Base-by-base conservation (phyloP, 2,888 invertebrate species). In the Coelinius sp. region DNA sequence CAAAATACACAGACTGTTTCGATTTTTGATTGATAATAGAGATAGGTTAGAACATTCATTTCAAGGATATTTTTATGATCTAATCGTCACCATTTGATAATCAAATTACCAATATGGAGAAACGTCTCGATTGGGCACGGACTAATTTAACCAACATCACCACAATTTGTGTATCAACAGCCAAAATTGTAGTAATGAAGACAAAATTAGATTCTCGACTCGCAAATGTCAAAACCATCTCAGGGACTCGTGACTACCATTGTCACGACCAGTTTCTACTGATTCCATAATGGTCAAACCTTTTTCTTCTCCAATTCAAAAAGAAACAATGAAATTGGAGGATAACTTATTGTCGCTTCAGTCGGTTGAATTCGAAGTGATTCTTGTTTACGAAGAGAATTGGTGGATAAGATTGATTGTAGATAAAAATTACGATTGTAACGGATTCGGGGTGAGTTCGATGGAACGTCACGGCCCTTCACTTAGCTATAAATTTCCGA, bases 81-180 rank as follows among this genome's bases (percentile, higher is more conserved):
- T 27, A 7, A 27, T 7, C 27, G 12, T 17, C 14, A 1, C 22
- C 65, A 25, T 31, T n/a, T 25, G 65, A 70, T n/a, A n/a, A 53
- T n/a, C 71, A 71, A 14, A 66, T 71, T 41, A 52, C 71, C 2
- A 67, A 49, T 31, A 8, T 31, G n/a, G 41, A 41, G 41, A 41
- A 41, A 41, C 41, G 2, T n/a, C 41, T 5, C 7, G 41, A 41
- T 8, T 41, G 41, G 41, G 41, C 41, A n/a, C 41, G 12, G n/a
- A 41, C n/a, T 2, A 8, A 41, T 41, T n/a, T 41, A 41, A 12
- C 41, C n/a, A 12, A 41, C 12, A 41, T 41, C n/a, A 12, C 41
- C 41, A 41, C 41, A 12, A 41, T 41, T 41, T 8, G 41, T 41
- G 41, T 41, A 41, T 41, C 12, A 41, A 8, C 41, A 41, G n/a